Conservation (phyloP, 37 sponge, comb jelly and placozoan species). For the Haliclona indistincta region DNA sequence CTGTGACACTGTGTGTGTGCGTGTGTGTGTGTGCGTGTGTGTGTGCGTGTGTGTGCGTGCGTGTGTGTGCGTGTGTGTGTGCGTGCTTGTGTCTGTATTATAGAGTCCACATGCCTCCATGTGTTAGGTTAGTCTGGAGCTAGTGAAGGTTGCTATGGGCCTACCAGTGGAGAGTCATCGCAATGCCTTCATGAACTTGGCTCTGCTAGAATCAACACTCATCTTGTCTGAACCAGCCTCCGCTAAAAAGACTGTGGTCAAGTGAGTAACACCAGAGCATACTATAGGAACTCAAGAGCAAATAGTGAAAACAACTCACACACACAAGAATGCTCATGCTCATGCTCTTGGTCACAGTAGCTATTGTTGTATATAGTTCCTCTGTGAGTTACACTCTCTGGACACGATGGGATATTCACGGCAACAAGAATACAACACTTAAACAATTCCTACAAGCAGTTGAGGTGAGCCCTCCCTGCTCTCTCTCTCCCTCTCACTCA, state of each 20-base stretch:
- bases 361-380: slow-evolving; percentile 1
- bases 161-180: slow-evolving; percentile 70
- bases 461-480: slow-evolving; percentile 21
- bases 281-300: background rate
- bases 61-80: too few species aligned
- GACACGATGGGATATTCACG: slow-evolving; percentile 94
- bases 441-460: slow-evolving; percentile 73
- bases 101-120: too few species aligned
- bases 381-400: slow-evolving; percentile 75
- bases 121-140: slow-evolving; percentile 81
- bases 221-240: slow-evolving; percentile 92
- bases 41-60: too few species aligned
- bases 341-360: too few species aligned
- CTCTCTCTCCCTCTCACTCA: background rate
- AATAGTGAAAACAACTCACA: background rate
- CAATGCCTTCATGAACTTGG: slow-evolving; percentile 92
- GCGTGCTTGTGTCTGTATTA: too few species aligned
- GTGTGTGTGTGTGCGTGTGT: too few species aligned
- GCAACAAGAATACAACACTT: slow-evolving; percentile 62
- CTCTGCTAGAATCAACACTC: slow-evolving; percentile 67
- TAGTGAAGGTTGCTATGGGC: slow-evolving; percentile 84
- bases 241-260: slow-evolving; percentile 61
- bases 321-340: too few species aligned
- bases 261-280: background rate
- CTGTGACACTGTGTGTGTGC: background rate